Percentiles rank a stretch among this genome's conserved stretches.
Evolutionary conservation across 64 coral and sea anemone species (phyloP).

Genomic region (Stichodactyla helianthus): DNA sequence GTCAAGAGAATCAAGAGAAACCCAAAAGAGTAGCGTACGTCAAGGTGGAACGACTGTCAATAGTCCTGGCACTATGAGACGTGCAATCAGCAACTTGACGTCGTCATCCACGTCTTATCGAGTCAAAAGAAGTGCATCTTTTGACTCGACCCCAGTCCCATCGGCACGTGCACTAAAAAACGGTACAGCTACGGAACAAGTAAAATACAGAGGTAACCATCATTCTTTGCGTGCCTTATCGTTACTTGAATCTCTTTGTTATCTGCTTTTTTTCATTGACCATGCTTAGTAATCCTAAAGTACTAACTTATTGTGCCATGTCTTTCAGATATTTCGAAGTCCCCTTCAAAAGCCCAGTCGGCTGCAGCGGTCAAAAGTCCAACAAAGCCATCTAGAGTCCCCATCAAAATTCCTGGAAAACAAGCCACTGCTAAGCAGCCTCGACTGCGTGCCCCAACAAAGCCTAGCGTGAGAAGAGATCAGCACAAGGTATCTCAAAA

Average conservation of each 20-base stretch:
- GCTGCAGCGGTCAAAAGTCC: background rate
- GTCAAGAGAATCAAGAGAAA: conserved; percentile 13
- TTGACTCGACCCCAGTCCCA: conserved; percentile 20
- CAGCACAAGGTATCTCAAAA: background rate
- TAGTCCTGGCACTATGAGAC: conserved; percentile 1
- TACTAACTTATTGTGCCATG: background rate
- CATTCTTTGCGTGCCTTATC: no score
- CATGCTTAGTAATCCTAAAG: no score
- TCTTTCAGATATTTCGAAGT: background rate
- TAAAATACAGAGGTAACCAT: conserved; percentile 8
- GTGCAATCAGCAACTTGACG: background rate
- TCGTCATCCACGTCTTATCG: background rate
- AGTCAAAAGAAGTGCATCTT: conserved; percentile 67
- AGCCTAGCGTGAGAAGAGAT: background rate
- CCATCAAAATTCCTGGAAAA: conserved; percentile 6
- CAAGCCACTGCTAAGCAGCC: background rate
- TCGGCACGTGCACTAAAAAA: background rate
- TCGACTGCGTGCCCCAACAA: background rate
- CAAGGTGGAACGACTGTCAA: background rate
- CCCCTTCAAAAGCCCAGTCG: background rate
- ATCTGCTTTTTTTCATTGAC: no score
- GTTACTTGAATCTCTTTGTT: no score
- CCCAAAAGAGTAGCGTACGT: background rate
- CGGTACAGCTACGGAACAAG: conserved; percentile 22
- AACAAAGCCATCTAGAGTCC: background rate